Evolutionary conservation across 1,140 invertebrate genomes (phyloP), one percentile per base, ranked within the genome.

Genomic region (Aphelinus atriplicis): DNA sequence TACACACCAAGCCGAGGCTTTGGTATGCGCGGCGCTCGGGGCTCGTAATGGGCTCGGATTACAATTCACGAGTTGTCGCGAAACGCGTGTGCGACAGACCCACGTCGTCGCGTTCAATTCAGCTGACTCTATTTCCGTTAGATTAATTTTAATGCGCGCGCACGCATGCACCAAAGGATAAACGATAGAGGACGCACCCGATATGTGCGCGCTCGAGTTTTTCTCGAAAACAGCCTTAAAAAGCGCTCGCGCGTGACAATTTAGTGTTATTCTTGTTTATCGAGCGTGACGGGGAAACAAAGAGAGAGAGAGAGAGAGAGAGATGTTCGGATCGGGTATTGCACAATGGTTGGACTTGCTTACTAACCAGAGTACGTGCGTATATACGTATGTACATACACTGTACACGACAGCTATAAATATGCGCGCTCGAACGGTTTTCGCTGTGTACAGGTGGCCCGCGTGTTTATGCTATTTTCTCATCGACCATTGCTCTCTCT

Each of bases 371-470:
- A 3, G n/a, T 57, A 10, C 3, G 10, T 48, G 61, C 46, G 46
- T 67, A 57, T 62, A 58, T 62, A 63, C 78, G 73, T 60, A 63
- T 72, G 58, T 68, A 67, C 53, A 10, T 69, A 50, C 45, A 47
- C 57, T 65, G 50, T 48, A 57, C 26, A 26, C 26, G 26, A 26
- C 26, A 26, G 26, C 26, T 26, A 26, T 26, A 26, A 26, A 26
- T 26, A 26, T 26, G 26, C 26, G 26, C 26, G 26, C 26, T 26
- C 26, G 26, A 26, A 26, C 26, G 26, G 26, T 26, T 26, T 26
- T 10, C 10, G 45, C 47, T 56, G 57, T 50, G 57, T 65, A 70
- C 51, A 70, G 58, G 48, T 7, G 26, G 26, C 26, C 26, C 26
- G 26, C 10, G 7, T 67, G n/a, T 43, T 67, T 67, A 56, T 47